phyloP scores from a whole-genome alignment of 2,888 invertebrate species.

The Diloba caeruleocephala region DNA sequence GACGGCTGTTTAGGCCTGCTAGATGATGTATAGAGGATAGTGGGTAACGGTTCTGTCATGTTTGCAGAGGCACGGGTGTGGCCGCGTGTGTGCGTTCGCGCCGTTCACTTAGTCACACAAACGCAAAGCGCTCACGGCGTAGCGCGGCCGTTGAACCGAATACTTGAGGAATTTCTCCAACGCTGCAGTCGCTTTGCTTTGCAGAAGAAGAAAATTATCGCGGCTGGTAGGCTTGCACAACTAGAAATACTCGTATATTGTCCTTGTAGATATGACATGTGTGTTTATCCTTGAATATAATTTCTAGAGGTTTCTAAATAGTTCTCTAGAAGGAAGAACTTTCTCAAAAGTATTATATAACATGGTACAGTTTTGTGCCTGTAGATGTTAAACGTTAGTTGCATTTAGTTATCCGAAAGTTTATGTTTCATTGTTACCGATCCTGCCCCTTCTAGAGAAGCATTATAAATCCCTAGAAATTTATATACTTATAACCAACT shows the following conservation, averaged over 20 bases:
- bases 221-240: constrained; percentile 60
- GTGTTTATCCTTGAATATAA: constrained; percentile 1
- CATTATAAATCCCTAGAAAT: too few species aligned
- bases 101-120: constrained; percentile 75
- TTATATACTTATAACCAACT: too few species aligned
- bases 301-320: too few species aligned
- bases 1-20: constrained; percentile 58
- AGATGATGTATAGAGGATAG: constrained; percentile 74
- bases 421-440: too few species aligned
- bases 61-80: constrained; percentile 80
- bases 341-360: too few species aligned
- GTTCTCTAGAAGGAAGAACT: too few species aligned
- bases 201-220: constrained; percentile 80
- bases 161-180: constrained; percentile 88
- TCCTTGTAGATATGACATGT: constrained; percentile 23
- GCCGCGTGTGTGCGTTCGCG: constrained; percentile 79
- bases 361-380: too few species aligned
- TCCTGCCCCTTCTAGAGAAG: too few species aligned
- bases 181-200: constrained; percentile 73
- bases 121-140: constrained; percentile 74
- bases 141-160: constrained; percentile 88
- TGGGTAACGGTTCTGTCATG: constrained; percentile 85
- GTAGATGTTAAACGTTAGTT: too few species aligned
- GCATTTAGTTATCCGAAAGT: too few species aligned
- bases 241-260: too few species aligned